Evolutionary conservation across 2,797 vertebrate genomes (phyloP).

Genomic region (Gallinago nigripennis): DNA sequence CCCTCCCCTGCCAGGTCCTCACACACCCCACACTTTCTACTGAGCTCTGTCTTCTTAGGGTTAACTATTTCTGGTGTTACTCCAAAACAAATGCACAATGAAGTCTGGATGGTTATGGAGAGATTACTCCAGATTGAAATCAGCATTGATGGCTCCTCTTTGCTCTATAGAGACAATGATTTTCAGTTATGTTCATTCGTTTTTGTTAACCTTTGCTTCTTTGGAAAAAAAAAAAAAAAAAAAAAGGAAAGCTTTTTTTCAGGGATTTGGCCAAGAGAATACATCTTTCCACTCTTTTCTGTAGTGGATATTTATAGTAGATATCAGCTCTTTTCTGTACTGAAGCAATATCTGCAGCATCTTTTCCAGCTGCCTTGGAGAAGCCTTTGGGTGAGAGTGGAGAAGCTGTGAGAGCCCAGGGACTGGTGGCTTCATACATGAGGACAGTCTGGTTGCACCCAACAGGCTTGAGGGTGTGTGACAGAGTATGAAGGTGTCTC

Average conservation of each 20-base stretch:
- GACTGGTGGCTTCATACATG: fast-evolving
- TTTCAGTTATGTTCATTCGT: not conserved
- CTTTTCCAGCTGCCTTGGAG: not conserved
- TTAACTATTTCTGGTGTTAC: not conserved
- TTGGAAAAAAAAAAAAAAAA: not conserved
- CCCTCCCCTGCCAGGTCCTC: not conserved
- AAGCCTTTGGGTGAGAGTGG: not conserved
- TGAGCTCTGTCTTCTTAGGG: not conserved
- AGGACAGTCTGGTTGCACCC: not conserved
- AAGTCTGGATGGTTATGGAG: not conserved
- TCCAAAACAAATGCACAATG: not conserved
- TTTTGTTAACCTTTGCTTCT: not conserved
- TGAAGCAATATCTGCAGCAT: not conserved
- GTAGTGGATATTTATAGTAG: not conserved
- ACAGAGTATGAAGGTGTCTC: fast-evolving
- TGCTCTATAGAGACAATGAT: not conserved
- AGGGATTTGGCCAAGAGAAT: not conserved
- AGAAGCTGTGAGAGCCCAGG: fast-evolving
- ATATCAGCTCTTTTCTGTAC: fast-evolving
- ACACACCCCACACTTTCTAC: not conserved
- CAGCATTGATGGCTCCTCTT: not conserved
- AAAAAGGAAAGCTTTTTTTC: not conserved
- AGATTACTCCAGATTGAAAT: not conserved
- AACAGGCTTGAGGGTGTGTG: fast-evolving
- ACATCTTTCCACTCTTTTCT: not conserved